These are phyloP conservation scores for Toxotes lorentzi DNA, from an alignment of 2,797 vertebrate genomes.

Conservation along the genomic window DNA sequence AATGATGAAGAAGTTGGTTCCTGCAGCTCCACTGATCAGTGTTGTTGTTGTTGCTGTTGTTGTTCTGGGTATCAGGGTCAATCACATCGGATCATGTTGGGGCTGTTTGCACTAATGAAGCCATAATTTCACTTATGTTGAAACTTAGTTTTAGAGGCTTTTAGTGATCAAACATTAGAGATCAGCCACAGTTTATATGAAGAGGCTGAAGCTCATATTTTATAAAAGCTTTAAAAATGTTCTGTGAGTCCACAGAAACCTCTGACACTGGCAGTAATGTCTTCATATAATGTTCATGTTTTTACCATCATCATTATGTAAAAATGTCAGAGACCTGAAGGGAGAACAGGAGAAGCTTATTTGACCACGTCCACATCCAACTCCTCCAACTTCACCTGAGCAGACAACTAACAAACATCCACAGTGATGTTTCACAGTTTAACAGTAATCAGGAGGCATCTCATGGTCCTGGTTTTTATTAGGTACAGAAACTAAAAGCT, in stretches of 20 bases:
- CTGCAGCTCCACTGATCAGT: background rate
- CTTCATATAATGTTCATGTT: no score
- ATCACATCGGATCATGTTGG: background rate
- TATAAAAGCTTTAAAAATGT: background rate
- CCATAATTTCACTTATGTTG: slow-evolving; percentile 44
- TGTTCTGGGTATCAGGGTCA: slow-evolving; percentile 37
- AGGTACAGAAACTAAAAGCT: no score
- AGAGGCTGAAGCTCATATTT: background rate
- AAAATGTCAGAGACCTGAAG: no score
- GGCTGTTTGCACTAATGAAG: slow-evolving; percentile 64
- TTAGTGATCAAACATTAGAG: no score
- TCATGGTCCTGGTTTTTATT: no score
- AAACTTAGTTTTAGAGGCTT: background rate
- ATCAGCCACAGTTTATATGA: no score
- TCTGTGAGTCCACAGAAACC: background rate
- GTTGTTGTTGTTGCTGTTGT: background rate
- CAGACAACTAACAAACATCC: background rate
- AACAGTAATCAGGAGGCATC: no score
- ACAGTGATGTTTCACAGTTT: background rate
- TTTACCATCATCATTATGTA: no score
- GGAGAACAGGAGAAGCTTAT: no score
- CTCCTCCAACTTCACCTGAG: no score
- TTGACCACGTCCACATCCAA: no score
- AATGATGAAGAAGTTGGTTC: background rate
- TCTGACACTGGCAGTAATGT: background rate